Percentiles rank a stretch among this genome's conserved stretches.
Evolutionary conservation across 2,113 vertebrate species (phyloP).

Genomic region (Limanda limanda): DNA sequence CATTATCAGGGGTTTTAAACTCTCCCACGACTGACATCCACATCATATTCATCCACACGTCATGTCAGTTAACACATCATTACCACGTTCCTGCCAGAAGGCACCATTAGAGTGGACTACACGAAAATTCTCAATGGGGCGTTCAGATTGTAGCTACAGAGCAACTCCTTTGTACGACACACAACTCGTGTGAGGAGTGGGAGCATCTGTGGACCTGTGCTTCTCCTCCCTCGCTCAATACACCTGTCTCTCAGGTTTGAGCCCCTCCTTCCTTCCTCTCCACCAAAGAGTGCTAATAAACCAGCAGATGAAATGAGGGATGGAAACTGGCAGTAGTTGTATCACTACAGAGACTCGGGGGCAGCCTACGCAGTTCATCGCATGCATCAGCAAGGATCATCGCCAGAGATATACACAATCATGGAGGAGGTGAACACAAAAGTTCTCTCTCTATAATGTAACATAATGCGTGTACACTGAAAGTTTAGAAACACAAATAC

Average conservation of each 20-base stretch:
- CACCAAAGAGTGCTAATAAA: conserved; percentile 10
- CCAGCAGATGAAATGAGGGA: background rate
- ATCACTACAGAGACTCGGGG: conserved; percentile 11
- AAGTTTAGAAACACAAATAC: background rate
- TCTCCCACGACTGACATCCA: too few relatives aligned
- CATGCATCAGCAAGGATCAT: conserved; percentile 29
- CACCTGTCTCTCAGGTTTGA: conserved; percentile 1
- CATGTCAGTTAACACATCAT: background rate
- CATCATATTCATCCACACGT: too few relatives aligned
- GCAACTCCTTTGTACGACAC: background rate
- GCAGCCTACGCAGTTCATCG: conserved; percentile 6
- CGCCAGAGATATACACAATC: background rate
- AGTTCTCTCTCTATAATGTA: background rate
- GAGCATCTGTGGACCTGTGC: background rate
- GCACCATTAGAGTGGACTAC: background rate
- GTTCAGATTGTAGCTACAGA: too few relatives aligned
- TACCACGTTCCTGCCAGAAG: background rate
- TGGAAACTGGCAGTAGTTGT: conserved; percentile 13
- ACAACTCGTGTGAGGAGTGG: background rate
- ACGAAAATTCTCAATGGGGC: background rate
- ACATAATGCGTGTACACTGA: background rate
- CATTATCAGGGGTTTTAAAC: too few relatives aligned
- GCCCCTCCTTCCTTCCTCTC: background rate
- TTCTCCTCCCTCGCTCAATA: background rate
- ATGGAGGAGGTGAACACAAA: conserved; percentile 5